Percentiles rank a stretch among this genome's conserved stretches.
These are phyloP conservation scores for Diglossa cyanea DNA, from an alignment of 2,797 vertebrate genomes.

Conservation along the genomic window DNA sequence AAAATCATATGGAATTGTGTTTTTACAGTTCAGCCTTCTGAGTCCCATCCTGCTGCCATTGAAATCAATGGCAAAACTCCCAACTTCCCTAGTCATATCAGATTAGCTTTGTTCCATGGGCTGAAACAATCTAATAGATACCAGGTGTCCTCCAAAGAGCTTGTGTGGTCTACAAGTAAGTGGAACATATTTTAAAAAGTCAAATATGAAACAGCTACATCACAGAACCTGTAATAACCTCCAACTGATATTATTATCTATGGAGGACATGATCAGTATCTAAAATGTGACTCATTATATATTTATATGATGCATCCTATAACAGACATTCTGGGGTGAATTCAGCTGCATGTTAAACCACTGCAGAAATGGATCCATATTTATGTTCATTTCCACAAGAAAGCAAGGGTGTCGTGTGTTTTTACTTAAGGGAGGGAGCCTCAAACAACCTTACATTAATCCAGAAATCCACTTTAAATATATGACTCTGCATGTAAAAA, in stretches of 20 bases:
- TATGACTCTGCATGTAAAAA: not conserved
- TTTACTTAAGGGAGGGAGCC: conserved; percentile 10
- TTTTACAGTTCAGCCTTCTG: conserved; percentile 45
- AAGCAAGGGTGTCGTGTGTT: not conserved
- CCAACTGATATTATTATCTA: conserved; percentile 50
- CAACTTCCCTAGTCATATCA: conserved; percentile 28
- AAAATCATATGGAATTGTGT: conserved; percentile 53
- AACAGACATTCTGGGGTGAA: conserved; percentile 24
- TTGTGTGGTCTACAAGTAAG: conserved; percentile 62
- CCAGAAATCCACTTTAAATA: conserved; percentile 34
- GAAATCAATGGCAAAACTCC: conserved; percentile 51
- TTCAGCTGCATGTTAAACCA: conserved; percentile 5
- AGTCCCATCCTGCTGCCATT: conserved; percentile 30
- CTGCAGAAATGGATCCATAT: conserved; percentile 3
- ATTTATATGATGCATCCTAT: conserved; percentile 11
- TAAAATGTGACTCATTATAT: conserved; percentile 16
- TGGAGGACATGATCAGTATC: not conserved
- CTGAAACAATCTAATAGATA: conserved; percentile 65
- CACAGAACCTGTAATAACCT: conserved; percentile 45
- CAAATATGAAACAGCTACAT: conserved; percentile 60
- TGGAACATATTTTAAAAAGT: conserved; percentile 54
- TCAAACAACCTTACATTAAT: conserved; percentile 30
- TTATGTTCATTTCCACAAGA: conserved; percentile 31
- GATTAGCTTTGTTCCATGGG: conserved; percentile 48
- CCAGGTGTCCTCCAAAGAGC: conserved; percentile 42